These are phyloP conservation scores for Perccottus glenii DNA, from an alignment of 2,113 vertebrate genomes.

Conservation along the genomic window DNA sequence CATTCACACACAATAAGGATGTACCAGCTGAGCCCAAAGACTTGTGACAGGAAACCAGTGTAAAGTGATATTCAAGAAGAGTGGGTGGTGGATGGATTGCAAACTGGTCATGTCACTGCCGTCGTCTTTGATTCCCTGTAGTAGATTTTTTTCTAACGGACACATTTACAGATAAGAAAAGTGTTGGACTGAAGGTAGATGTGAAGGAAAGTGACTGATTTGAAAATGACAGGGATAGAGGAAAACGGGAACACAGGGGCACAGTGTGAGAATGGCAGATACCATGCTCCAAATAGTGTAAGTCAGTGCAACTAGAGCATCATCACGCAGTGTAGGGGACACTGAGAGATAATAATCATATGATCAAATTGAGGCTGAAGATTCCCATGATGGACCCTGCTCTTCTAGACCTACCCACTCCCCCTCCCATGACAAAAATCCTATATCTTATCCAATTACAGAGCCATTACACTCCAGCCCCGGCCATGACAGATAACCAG, in stretches of 20 bases:
- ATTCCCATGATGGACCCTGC: conserved; percentile 24
- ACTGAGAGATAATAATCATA: conserved; percentile 47
- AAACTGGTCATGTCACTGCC: conserved; percentile 30
- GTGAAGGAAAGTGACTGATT: conserved; percentile 29
- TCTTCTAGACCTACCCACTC: not conserved
- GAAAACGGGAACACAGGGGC: conserved; percentile 8
- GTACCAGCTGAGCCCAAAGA: conserved; percentile 19
- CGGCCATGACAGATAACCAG: conserved; percentile 70
- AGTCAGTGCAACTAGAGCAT: conserved; percentile 9
- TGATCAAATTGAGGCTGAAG: conserved; percentile 58
- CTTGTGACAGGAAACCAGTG: conserved; percentile 29
- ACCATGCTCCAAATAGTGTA: not conserved
- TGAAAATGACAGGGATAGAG: conserved; percentile 28
- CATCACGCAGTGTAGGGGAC: conserved; percentile 16
- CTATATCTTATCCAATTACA: conserved; percentile 78
- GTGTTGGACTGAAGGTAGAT: conserved; percentile 13
- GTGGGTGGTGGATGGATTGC: conserved; percentile 34
- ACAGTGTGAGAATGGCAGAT: conserved; percentile 13
- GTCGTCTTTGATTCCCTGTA: conserved; percentile 38
- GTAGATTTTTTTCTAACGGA: conserved; percentile 42
- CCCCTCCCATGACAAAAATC: conserved; percentile 53
- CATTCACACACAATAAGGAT: conserved; percentile 7
- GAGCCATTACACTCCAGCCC: conserved; percentile 68
- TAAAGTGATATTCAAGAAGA: conserved; percentile 38
- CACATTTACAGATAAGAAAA: conserved; percentile 48